Base-by-base conservation (phyloP, 1,140 invertebrate genomes). In the Papilio polyxenes region DNA sequence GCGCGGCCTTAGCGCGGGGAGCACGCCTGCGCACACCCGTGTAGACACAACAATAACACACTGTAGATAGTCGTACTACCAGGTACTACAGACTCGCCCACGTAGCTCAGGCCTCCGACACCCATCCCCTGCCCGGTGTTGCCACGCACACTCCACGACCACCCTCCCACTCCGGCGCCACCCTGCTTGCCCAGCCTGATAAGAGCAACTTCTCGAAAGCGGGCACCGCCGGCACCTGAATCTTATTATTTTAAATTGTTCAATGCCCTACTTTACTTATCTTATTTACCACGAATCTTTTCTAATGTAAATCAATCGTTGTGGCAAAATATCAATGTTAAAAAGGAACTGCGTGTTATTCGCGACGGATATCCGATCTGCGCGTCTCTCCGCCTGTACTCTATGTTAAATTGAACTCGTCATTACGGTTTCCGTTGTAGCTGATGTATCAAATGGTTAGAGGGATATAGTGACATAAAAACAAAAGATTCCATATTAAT, bases 41-140 rank as follows among this genome's bases (percentile, higher is more conserved):
- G 88, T 91, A 92, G 90, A 93, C 92, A 94, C 89, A 90, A 90
- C 87, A 91, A 92, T 88, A 91, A 85, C 89, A 91, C 85, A 88
- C 84, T 87, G 87, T 89, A 82, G 88, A 83, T 88, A 87, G 83
- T 85, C 90, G 90, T 94, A 94, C 92, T 94, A 94, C 88, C 87
- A 91, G 82, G 91, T 93, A 94, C 92, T 94, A 94, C 92, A 94
- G 92, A 94, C 92, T 91, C 92, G 92, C 92, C 92, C 92, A 94
- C 92, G 92, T 91, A 90, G 82, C 87, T 84, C 81, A 86, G 83
- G 80, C 78, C 83, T 83, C 82, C 86, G 82, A 69, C 81, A 75
- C 85, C 85, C 83, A 81, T 40, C 82, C 81, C 76, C 80, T 40
- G 48, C 65, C 51, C 85, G 10, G 75, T 86, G 90, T 90, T 91